Evolutionary conservation across 1,140 invertebrate species (phyloP), one percentile per base, ranked within the genome.

Genomic region (Drosophila nebulosa): DNA sequence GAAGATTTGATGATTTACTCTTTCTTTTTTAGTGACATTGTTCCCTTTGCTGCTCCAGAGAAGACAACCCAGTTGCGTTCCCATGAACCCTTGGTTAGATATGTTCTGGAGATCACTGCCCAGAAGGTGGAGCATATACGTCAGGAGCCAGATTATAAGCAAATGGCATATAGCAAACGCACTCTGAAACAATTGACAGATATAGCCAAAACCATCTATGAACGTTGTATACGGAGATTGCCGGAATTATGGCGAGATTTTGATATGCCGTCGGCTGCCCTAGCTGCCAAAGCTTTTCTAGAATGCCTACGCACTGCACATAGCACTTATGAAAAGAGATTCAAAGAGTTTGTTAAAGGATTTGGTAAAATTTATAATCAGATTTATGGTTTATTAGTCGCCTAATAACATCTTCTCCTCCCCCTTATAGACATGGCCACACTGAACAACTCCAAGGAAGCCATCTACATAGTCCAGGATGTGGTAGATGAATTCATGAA

Each of bases 241-340:
- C 69, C 86, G 3, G 39, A 69, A 7, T n/a, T 91, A 2, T 90
- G 86, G 86, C 27, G 57, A 3, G 50, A 92, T 51, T 92, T 93
- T 61, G 92, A 94, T 72, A 69, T 91, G 62, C 75, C 89, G 24
- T 90, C 91, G 4, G 91, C 92, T 0, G 69, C 91, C 36, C 62
- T 92, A 7, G 92, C 92, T 12, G 65, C 93, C 12, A 93, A 94
- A 75, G 94, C 93, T 69, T 94, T 94, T 55, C 91, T 92, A 59
- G 91, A 93, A 69, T 92, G 94, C 50, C 89, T 93, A 21, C 86
- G 80, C 32, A 83, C 93, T n/a, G 91, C 94, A 2, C 92, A 92
- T 64, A 89, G 86, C 3, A 74, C 84, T 4, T 92, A 92, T 64
- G 67, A 81, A 1, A 90, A 89, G 5, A 92, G 93, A 57, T 90